A percentile compares a stretch with the other conserved stretches of the same genome.
Evolutionary conservation across 1,140 invertebrate species (phyloP).

Genomic region (Gerris buenoi): DNA sequence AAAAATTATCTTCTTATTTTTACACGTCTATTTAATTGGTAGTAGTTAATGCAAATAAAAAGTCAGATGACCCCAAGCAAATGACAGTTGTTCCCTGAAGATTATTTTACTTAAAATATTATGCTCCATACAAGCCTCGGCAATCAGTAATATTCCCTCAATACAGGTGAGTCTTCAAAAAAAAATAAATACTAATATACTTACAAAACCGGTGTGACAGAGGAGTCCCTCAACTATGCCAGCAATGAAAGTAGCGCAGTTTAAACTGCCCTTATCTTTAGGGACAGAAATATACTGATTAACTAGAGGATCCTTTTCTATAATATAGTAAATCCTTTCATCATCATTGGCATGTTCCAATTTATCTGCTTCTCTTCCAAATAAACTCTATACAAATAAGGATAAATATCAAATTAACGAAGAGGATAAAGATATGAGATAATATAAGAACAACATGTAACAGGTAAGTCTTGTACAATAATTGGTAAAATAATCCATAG

Average conservation of each 20-base stretch:
- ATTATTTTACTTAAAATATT: neutral
- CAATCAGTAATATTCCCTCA: neutral
- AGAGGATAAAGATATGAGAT: too few relatives aligned
- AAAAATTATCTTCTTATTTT: too few relatives aligned
- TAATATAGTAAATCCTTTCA: constrained; percentile 93
- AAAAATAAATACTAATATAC: constrained; percentile 33
- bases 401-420: constrained; percentile 10
- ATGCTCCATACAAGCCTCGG: neutral
- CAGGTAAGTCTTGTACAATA: too few relatives aligned
- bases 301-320: constrained; percentile 93
- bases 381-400: constrained; percentile 53
- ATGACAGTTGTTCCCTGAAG: too few relatives aligned
- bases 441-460: too few relatives aligned
- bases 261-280: constrained; percentile 90
- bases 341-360: constrained; percentile 97
- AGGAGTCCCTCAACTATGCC: constrained; percentile 95
- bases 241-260: constrained; percentile 96
- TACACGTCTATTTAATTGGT: too few relatives aligned
- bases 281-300: constrained; percentile 97
- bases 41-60: too few relatives aligned
- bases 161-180: neutral
- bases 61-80: too few relatives aligned
- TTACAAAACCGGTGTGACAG: constrained; percentile 89
- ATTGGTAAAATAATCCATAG: too few relatives aligned
- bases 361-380: constrained; percentile 96